These are phyloP conservation scores for Ariopsis seemanni DNA, from an alignment of 2,113 vertebrate genomes.

Conservation along the genomic window DNA sequence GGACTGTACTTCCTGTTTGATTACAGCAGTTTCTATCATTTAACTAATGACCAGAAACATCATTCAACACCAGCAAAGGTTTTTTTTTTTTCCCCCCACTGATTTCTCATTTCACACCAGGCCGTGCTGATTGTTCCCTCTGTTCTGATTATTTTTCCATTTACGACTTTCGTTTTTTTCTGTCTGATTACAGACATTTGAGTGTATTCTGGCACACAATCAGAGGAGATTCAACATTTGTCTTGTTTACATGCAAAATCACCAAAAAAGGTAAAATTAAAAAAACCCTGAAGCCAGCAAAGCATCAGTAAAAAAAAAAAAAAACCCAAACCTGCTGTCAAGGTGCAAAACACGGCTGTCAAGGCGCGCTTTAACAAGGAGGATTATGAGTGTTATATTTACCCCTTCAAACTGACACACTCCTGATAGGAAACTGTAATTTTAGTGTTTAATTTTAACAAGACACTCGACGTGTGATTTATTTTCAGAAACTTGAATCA, in stretches of 20 bases:
- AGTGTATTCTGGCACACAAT: constrained; percentile 37
- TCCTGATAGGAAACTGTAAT: neutral
- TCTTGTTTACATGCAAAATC: constrained; percentile 20
- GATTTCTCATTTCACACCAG: constrained; percentile 88
- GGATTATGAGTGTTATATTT: neutral
- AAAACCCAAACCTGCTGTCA: too few species aligned
- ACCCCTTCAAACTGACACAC: neutral
- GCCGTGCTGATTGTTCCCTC: constrained; percentile 74
- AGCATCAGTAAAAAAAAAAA: neutral
- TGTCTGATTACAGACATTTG: constrained; percentile 30
- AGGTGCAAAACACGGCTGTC: neutral
- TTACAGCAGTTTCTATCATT: constrained; percentile 91
- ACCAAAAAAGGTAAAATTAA: neutral
- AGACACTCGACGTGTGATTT: neutral
- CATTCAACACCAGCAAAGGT: constrained; percentile 88
- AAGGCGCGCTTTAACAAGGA: neutral
- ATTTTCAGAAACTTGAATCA: neutral
- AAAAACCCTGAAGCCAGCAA: neutral
- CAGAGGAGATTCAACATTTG: constrained; percentile 29
- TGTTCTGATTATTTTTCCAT: constrained; percentile 73
- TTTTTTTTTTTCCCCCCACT: constrained; percentile 51
- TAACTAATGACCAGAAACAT: constrained; percentile 96
- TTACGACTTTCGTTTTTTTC: constrained; percentile 72
- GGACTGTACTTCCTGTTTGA: constrained; percentile 89
- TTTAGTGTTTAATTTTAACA: neutral